Percentiles rank a stretch among this genome's conserved stretches.
phyloP scores from a whole-genome alignment of 2,797 vertebrate species.

The Pempheris klunzingeri region DNA sequence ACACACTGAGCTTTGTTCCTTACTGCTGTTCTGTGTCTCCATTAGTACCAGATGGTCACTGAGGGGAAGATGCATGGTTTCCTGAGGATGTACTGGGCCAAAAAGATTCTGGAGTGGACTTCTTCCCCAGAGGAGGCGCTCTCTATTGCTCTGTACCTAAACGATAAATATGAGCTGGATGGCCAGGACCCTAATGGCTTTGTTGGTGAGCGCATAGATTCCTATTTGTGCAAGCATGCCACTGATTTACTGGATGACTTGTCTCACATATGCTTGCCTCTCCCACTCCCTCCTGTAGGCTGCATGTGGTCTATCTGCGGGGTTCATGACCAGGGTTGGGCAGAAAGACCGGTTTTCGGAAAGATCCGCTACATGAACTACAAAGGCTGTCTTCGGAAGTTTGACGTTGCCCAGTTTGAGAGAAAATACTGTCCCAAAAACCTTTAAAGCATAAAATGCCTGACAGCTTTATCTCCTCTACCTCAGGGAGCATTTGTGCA shows the following conservation, averaged over 20 bases:
- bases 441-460: slow-evolving; percentile 2
- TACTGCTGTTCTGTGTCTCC: background rate
- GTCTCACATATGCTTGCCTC: background rate
- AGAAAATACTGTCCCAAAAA: slow-evolving; percentile 79
- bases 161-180: slow-evolving; percentile 90
- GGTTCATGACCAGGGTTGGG: slow-evolving; percentile 92
- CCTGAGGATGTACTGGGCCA: slow-evolving; percentile 96
- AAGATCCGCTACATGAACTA: slow-evolving; percentile 97
- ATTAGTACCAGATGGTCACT: slow-evolving; percentile 86
- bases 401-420: slow-evolving; percentile 88
- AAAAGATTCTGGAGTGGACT: slow-evolving; percentile 96
- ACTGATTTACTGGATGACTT: background rate
- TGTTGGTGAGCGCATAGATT: slow-evolving; percentile 82
- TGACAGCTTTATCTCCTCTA: slow-evolving; percentile 13
- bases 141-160: slow-evolving; percentile 89
- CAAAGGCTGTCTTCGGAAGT: slow-evolving; percentile 92
- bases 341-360: slow-evolving; percentile 88
- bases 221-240: background rate
- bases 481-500: slow-evolving; percentile 25
- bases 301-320: slow-evolving; percentile 96
- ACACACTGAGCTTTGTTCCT: background rate
- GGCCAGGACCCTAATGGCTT: slow-evolving; percentile 93
- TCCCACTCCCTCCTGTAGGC: slow-evolving; percentile 71
- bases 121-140: slow-evolving; percentile 90
- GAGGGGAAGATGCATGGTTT: slow-evolving; percentile 95